Base-by-base conservation (phyloP, 2,797 vertebrate genomes). In the Protonibea diacanthus region DNA sequence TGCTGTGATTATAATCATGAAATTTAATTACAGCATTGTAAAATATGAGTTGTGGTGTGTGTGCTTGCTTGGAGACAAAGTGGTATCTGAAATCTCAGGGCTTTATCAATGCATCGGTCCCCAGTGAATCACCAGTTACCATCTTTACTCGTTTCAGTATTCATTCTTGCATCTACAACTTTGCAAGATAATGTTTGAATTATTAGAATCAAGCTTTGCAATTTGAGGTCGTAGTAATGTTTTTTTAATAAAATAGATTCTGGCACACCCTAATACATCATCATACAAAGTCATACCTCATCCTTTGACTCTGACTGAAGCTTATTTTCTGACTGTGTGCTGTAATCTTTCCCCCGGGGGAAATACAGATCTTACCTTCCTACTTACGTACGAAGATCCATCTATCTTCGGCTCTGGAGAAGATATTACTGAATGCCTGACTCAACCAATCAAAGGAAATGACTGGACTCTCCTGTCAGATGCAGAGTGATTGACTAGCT, bases 351-450 rank as follows among this genome's bases (percentile, higher is more conserved):
- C 12, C 74, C 62, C 4, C 3, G 18, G 25, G 61, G 74, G 60
- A 66, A 69, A 82, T 38, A 74, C 57, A 55, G 33, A 70, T 51
- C 47, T 57, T 59, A 59, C 58, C 64, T 86, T 77, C 71, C 55
- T 61, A 45, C 52, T 33, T n/a, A 42, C 72, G 48, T 44, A 69
- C 45, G 57, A 84, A 71, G 74, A 74, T 20, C 25, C 63, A 69
- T 82, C 52, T 75, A 76, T 83, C 78, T 81, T 63, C 74, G 33
- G 68, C 76, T 87, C 92, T 90, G 87, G 87, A 88, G 85, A 90
- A 91, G 80, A 88, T 88, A 89, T 94, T 89, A 91, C 38, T 64
- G 21, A 20, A 20, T 40, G 72, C 76, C 78, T 58, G 77, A 78
- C 80, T 83, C 68, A 62, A 52, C 80, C 44, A 86, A 82, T 90